Evolutionary conservation across 2,888 invertebrate genomes (phyloP), one percentile per base, ranked within the genome.

Genomic region (Plagodis dolabraria): DNA sequence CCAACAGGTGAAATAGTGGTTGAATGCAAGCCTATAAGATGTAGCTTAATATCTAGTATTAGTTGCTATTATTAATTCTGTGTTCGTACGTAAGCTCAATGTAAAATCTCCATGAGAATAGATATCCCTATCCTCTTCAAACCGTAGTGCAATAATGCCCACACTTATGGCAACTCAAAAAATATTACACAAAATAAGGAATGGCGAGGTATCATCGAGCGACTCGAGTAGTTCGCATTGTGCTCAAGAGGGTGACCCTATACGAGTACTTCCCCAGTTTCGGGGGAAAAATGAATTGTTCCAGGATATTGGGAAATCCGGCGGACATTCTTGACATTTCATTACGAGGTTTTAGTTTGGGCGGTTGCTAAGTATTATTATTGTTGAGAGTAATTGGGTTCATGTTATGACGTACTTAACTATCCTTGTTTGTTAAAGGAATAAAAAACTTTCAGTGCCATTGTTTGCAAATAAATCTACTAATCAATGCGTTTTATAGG

Each of bases 211-310:
- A 60, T 53, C 60, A 56, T 60, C 49, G 58, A 58, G 43, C 50
- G 51, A 33, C 46, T 40, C 76, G 69, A 82, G 82, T 75, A 79
- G 65, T 77, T 76, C 77, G 76, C 79, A 85, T 87, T 84, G 76
- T 82, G 61, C 68, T 65, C 63, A 49, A 52, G 67, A 70, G 74
- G 55, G 56, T 56, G 60, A 53, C 60, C 60, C 49, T 48, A 53
- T 42, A 46, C 45, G 42, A 56, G 52, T 52, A 53, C 70, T 74
- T 72, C 77, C 79, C 78, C 72, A 79, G 74, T 77, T 80, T 76
- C 70, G 67, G 77, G 79, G 69, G 75, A 80, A 84, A 83, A 82
- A 82, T 78, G 79, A 76, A 86, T 84, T 81, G 76, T 76, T 74
- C 68, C 60, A 76, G 72, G 71, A 72, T 69, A 84, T 82, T 79